Evolutionary conservation across 1,140 invertebrate species (phyloP), one percentile per base, ranked within the genome.

Genomic region (Episyrphus balteatus): DNA sequence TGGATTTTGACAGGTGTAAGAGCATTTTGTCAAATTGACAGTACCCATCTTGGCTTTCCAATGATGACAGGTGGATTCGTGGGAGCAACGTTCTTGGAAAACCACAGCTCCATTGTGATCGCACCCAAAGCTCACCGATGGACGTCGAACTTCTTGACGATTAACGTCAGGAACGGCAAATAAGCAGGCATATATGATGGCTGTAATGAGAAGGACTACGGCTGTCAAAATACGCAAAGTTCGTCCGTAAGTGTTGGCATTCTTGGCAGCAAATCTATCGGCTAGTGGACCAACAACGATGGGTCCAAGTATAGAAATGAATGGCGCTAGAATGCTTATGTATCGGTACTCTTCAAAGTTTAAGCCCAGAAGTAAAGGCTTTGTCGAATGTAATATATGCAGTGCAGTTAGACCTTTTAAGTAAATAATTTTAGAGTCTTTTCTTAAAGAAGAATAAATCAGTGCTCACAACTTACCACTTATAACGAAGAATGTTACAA

Each of bases 271-370:
- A n/a, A 79, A 53, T 46, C 70, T 72, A 70, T 83, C 87, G 46
- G 86, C 83, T 54, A 83, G 69, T 15, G 78, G 80, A 33, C 77
- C 81, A 12, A 75, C 75, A 26, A 83, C 69, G 36, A 81, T 61
- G 11, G 81, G 82, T 1, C 81, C 83, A 12, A 88, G 55, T 32
- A 85, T 73, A 0, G 84, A 80, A 1, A 86, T 70, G 42, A 82
- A 76, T 1, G 86, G 82, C 5, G 84, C 78, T 11, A 86, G 70
- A 33, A 83, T 80, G 31, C 83, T 86, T 49, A 89, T 81, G 13
- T 82, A 70, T 7, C 80, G 75, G 12, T 81, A 75, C 58, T 90
- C 82, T 12, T 77, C 72, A 48, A 76, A 70, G 34, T 78, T 79
- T 38, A 91, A 57, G 2, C 85, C 86, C 41, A 84, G 68, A 30